phyloP scores from a whole-genome alignment of 1,140 invertebrate species.

The Drosophila guanche region DNA sequence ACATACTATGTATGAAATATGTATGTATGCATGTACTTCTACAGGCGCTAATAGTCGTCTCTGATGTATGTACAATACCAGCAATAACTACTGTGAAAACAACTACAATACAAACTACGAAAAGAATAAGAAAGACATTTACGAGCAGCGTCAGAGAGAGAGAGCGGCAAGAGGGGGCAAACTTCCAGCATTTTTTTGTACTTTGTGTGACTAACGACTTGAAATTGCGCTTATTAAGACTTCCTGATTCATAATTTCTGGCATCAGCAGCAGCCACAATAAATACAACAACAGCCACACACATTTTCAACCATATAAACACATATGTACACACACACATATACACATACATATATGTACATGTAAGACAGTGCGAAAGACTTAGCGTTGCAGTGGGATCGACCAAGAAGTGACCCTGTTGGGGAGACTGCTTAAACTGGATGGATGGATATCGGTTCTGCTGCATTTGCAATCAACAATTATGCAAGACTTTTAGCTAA shows the following conservation, averaged over 20 bases:
- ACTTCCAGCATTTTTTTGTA: conserved; percentile 47
- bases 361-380: too few species aligned
- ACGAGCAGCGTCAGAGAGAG: neutral
- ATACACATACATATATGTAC: too few species aligned
- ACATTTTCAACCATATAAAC: conserved; percentile 1
- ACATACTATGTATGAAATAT: neutral
- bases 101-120: conserved; percentile 10
- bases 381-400: too few species aligned
- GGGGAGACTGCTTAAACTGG: too few species aligned
- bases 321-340: too few species aligned
- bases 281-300: conserved; percentile 25
- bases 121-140: conserved; percentile 23
- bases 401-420: too few species aligned
- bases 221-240: conserved; percentile 83
- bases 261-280: conserved; percentile 40
- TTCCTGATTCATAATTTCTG: conserved; percentile 80
- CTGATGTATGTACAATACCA: conserved; percentile 8
- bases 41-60: conserved; percentile 49
- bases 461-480: too few species aligned
- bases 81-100: neutral
- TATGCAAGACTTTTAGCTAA: too few species aligned
- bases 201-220: conserved; percentile 75
- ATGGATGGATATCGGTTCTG: too few species aligned
- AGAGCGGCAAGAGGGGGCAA: conserved; percentile 39
- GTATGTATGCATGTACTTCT: conserved; percentile 11